Percentiles rank a stretch among this genome's conserved stretches.
Conservation (phyloP, 2,797 vertebrate species). For the Vipera ursinii region DNA sequence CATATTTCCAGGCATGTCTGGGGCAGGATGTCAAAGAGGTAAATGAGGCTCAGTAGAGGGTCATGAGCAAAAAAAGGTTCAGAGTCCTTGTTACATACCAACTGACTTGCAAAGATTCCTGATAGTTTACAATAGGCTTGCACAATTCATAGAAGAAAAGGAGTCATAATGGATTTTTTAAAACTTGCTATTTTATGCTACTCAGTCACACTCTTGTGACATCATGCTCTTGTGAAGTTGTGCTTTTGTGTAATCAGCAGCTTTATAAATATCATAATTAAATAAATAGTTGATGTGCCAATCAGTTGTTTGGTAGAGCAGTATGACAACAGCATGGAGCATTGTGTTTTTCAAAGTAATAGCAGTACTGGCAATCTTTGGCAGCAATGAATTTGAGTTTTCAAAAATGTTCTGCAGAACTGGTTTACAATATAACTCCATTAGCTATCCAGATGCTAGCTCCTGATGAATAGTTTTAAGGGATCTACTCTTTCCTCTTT, state of each 20-base stretch:
- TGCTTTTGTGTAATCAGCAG: background rate
- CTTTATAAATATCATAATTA: background rate
- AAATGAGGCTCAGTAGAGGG: background rate
- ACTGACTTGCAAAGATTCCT: background rate
- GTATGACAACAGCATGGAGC: background rate
- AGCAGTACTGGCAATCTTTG: background rate
- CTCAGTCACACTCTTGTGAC: background rate
- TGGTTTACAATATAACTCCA: background rate
- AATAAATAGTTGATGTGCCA: background rate
- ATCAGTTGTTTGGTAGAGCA: background rate
- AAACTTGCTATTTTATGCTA: no score
- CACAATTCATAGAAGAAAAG: no score
- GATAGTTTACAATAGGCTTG: background rate
- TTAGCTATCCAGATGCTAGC: background rate
- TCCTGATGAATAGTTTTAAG: background rate
- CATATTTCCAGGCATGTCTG: background rate
- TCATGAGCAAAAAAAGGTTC: background rate
- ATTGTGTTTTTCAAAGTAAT: background rate
- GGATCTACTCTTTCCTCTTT: background rate
- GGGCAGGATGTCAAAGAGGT: background rate
- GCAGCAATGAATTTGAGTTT: background rate
- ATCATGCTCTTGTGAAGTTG: background rate
- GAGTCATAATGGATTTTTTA: no score
- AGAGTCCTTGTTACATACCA: background rate
- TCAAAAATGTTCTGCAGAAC: background rate